Conservation (phyloP, 2,113 vertebrate genomes). For the Sinocyclocheilus rhinocerous region DNA sequence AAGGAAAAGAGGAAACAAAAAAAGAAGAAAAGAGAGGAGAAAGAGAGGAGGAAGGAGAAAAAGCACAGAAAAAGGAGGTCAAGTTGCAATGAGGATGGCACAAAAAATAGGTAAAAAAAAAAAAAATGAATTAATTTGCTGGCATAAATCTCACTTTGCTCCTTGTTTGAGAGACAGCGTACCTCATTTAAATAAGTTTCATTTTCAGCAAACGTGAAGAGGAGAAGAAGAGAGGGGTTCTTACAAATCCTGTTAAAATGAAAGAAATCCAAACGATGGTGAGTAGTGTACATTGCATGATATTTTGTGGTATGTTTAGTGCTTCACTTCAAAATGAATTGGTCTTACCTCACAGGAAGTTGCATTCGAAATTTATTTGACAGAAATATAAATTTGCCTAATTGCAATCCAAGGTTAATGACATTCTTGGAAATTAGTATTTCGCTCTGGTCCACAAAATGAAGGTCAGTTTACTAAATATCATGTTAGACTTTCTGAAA, state of each 20-base stretch:
- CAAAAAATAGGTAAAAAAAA: constrained; percentile 63
- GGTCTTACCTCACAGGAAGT: background rate
- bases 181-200: background rate
- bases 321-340: background rate
- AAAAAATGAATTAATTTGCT: background rate
- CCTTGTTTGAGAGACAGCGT: background rate
- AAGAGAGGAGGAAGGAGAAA: constrained; percentile 81
- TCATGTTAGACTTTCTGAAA: background rate
- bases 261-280: constrained; percentile 96
- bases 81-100: constrained; percentile 77
- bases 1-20: constrained; percentile 82
- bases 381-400: background rate
- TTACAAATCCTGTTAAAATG: constrained; percentile 98
- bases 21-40: constrained; percentile 81
- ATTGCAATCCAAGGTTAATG: too few species aligned
- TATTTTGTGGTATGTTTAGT: background rate
- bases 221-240: constrained; percentile 82
- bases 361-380: background rate
- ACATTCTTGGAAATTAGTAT: too few species aligned
- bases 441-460: background rate
- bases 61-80: constrained; percentile 78
- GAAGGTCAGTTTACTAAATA: background rate
- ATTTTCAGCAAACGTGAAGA: too few species aligned
- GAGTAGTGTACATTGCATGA: constrained; percentile 47
- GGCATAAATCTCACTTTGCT: background rate